Evolutionary conservation across 2,797 vertebrate species (phyloP), one percentile per base, ranked within the genome.

Genomic region (Adelosebastes latens): DNA sequence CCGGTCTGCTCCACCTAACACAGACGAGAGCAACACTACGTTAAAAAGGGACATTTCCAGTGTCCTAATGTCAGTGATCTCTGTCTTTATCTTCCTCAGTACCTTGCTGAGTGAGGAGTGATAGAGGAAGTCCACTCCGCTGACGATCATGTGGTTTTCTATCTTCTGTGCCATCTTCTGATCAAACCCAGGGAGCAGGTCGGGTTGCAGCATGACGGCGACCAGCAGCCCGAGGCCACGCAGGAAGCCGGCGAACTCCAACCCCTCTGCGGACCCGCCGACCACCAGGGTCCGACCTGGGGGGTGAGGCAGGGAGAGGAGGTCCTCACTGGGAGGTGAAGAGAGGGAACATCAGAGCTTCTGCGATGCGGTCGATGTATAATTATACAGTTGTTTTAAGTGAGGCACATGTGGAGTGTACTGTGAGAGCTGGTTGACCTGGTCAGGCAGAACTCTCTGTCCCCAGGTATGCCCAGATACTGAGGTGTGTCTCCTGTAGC

Each of bases 181-280:
- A 87, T 97, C 96, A 81, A 96, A 96, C 65, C 95, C 96, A 84
- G 94, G 90, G 10, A 97, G 93, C 4, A 96, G 93, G 61, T 95
- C 96, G 62, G 96, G 96, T 31, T 94, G 95, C 49, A 94, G 95
- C 96, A 97, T 95, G 22, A 97, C 91, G 10, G 95, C 96, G 69
- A 97, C 96, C 27, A 95, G 94, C 74, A 96, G 82, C 2, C 96
- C 96, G 34, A 97, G 93, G 8, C 96, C 96, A 2, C 89, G 91
- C 82, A 97, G 95, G 92, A 97, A 96, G 14, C 96, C 96, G 9
- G 96, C 96, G 55, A 94, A 96, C 85, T 97, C 96, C 85, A 97
- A 84, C 31, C 96, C 97, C 7, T 96, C 97, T 1, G 96, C 95
- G 16, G 96, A 95, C 24, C 95, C 95, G 7, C 97, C 96, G 5